A percentile compares a stretch with the other conserved stretches of the same genome.
Conservation (phyloP, 2,113 vertebrate genomes). For the Salvelinus alpinus region DNA sequence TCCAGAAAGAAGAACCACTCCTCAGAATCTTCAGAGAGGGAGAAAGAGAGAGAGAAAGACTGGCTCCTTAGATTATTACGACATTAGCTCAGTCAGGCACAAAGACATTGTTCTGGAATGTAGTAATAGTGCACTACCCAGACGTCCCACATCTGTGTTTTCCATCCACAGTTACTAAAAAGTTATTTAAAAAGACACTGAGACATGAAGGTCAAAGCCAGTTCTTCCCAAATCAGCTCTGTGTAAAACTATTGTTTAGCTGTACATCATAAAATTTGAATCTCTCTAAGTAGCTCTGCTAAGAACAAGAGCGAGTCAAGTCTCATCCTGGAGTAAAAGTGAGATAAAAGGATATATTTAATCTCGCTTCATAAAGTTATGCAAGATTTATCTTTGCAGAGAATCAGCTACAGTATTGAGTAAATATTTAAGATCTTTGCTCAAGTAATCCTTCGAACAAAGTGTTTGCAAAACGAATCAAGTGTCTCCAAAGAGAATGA, state of each 20-base stretch:
- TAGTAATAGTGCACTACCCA: not conserved
- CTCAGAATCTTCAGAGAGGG: not conserved
- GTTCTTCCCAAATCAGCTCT: not conserved
- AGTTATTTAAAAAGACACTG: slow-evolving; percentile 5
- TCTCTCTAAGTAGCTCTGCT: slow-evolving; percentile 15
- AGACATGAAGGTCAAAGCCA: slow-evolving; percentile 1
- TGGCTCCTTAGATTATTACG: not conserved
- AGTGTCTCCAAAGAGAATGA: not conserved
- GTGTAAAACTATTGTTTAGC: slow-evolving; percentile 20
- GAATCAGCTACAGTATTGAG: slow-evolving; percentile 38
- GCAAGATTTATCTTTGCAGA: slow-evolving; percentile 52
- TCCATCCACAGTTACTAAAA: not conserved
- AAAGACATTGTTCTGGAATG: slow-evolving; percentile 2
- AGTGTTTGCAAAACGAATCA: slow-evolving; percentile 23
- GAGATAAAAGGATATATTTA: slow-evolving; percentile 28
- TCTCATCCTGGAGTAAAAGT: slow-evolving; percentile 1
- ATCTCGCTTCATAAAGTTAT: slow-evolving; percentile 34
- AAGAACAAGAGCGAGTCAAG: slow-evolving; percentile 15
- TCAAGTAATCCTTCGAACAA: slow-evolving; percentile 38
- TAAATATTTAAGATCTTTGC: slow-evolving; percentile 52
- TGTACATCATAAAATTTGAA: slow-evolving; percentile 34
- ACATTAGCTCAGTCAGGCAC: not conserved
- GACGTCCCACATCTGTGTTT: not conserved
- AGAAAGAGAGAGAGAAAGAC: not conserved
- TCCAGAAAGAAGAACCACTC: not conserved